Conservation (phyloP, 2,888 invertebrate genomes). For the Calameuta idolon region DNA sequence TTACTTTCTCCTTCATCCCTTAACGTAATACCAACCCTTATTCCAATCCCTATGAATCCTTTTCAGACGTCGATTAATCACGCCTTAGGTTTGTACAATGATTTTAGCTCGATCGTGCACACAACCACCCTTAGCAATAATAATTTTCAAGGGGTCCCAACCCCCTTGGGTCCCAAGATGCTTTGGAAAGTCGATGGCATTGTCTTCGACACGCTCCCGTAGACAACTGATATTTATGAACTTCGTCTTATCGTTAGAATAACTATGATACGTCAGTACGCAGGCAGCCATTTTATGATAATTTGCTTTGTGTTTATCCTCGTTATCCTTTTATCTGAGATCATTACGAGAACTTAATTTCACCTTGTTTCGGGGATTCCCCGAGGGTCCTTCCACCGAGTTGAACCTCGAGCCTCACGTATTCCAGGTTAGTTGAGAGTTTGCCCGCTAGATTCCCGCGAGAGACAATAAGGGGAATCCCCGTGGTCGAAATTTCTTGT, state of each 20-base stretch:
- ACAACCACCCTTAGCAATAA: background rate
- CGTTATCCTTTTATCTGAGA: background rate
- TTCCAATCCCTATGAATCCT: background rate
- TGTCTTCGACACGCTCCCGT: background rate
- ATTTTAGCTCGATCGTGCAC: background rate
- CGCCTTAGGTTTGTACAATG: background rate
- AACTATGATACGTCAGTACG: background rate
- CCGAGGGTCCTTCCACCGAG: background rate
- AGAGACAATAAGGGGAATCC: background rate
- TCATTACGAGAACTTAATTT: background rate
- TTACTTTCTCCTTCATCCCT: background rate
- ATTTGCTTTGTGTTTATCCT: background rate
- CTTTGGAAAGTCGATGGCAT: background rate
- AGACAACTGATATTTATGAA: background rate
- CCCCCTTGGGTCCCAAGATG: background rate
- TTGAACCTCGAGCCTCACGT: background rate
- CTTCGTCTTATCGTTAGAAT: background rate
- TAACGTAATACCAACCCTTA: slow-evolving; percentile 1
- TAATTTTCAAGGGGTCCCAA: background rate
- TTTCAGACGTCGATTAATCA: background rate
- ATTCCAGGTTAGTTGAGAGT: background rate
- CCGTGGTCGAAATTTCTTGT: background rate
- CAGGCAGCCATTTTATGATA: background rate
- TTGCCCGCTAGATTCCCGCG: background rate
- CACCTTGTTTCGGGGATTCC: background rate